Conservation (phyloP, 2,113 vertebrate species). For the Calidris pygmaea region DNA sequence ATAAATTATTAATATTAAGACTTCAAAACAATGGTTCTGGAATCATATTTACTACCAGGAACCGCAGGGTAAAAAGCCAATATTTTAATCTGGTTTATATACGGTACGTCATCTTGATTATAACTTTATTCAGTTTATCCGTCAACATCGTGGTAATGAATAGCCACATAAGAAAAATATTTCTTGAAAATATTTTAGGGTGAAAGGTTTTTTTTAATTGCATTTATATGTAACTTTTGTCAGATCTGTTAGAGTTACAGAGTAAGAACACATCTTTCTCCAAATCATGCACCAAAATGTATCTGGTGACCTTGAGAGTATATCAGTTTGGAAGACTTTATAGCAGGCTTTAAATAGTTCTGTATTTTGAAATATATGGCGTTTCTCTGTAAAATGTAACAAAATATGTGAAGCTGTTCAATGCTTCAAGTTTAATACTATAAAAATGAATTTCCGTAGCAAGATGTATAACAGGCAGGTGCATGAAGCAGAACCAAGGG, state of each 20-base stretch:
- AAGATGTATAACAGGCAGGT: slow-evolving; percentile 54
- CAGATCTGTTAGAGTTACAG: slow-evolving; percentile 53
- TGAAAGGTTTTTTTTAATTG: slow-evolving; percentile 64
- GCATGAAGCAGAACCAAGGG: slow-evolving; percentile 5
- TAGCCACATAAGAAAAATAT: slow-evolving; percentile 49
- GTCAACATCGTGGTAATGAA: slow-evolving; percentile 58
- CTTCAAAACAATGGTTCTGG: slow-evolving; percentile 2
- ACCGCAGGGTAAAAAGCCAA: slow-evolving; percentile 36
- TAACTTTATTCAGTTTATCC: slow-evolving; percentile 68
- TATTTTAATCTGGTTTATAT: slow-evolving; percentile 64
- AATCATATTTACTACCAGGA: slow-evolving; percentile 13
- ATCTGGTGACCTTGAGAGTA: slow-evolving; percentile 73
- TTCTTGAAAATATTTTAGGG: slow-evolving; percentile 60
- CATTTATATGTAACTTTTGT: slow-evolving; percentile 68
- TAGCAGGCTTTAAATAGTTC: slow-evolving; percentile 51
- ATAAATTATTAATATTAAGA: slow-evolving; percentile 38
- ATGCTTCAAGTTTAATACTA: slow-evolving; percentile 59
- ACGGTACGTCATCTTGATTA: slow-evolving; percentile 50
- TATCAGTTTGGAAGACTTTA: slow-evolving; percentile 66
- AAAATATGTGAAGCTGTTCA: slow-evolving; percentile 61
- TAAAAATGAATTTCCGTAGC: slow-evolving; percentile 71
- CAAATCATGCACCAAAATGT: slow-evolving; percentile 51
- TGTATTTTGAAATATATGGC: slow-evolving; percentile 67
- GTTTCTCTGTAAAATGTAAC: slow-evolving; percentile 63
- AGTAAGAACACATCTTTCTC: slow-evolving; percentile 48